Conservation (phyloP, 2,113 vertebrate species). For the Atherinomorus stipes region DNA sequence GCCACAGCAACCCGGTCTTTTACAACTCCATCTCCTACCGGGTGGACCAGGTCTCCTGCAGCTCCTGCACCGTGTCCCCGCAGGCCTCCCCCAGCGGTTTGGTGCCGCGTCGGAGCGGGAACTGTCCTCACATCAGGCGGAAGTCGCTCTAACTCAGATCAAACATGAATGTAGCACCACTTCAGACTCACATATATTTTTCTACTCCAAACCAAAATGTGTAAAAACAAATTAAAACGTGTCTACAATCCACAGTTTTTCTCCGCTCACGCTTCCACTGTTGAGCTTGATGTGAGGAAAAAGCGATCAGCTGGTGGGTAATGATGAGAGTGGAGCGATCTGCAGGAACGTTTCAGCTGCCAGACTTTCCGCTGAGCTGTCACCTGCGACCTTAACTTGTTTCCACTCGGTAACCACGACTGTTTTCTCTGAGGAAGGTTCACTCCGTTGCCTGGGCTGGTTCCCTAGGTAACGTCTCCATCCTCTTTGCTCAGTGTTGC, state of each 20-base stretch:
- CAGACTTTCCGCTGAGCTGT: conserved; percentile 8
- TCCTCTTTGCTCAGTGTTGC: conserved; percentile 31
- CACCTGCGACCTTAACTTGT: conserved; percentile 47
- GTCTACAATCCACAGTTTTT: neutral
- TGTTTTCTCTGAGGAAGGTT: conserved; percentile 35
- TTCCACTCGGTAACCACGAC: conserved; percentile 40
- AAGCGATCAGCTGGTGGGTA: neutral
- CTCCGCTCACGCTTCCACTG: neutral
- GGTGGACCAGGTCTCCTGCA: conserved; percentile 79
- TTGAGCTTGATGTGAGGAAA: neutral
- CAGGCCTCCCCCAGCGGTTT: conserved; percentile 78
- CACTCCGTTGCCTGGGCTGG: conserved; percentile 26
- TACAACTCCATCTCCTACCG: conserved; percentile 86
- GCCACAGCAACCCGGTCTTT: conserved; percentile 86
- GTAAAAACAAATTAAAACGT: neutral
- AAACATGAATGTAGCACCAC: conserved; percentile 21
- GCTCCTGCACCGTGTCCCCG: conserved; percentile 80
- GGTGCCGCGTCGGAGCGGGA: conserved; percentile 64
- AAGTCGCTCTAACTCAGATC: conserved; percentile 83
- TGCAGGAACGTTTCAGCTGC: neutral
- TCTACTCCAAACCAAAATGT: conserved; percentile 7
- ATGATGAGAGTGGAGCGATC: neutral
- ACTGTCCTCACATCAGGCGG: conserved; percentile 71
- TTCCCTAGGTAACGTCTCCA: conserved; percentile 49
- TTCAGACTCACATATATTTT: conserved; percentile 29